A percentile compares a stretch with the other conserved stretches of the same genome.
Evolutionary conservation across 2,797 vertebrate species (phyloP).

Genomic region (Hyperoplus immaculatus): DNA sequence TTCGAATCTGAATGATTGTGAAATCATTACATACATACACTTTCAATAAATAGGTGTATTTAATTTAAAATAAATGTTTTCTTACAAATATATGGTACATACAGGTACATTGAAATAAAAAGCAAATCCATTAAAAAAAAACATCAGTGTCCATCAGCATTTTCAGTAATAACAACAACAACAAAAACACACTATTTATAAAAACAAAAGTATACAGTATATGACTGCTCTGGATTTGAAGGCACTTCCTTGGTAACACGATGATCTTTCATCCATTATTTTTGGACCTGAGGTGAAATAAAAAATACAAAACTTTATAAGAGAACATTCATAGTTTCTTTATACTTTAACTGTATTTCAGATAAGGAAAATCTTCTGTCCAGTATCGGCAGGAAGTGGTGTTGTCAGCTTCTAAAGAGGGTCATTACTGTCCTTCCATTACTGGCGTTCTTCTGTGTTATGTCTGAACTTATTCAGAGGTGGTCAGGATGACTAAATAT

Average conservation of each 20-base stretch:
- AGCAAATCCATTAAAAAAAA: constrained; percentile 63
- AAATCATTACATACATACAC: constrained; percentile 79
- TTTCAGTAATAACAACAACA: constrained; percentile 67
- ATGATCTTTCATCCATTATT: constrained; percentile 75
- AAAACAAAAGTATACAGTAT: constrained; percentile 67
- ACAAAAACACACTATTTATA: constrained; percentile 54
- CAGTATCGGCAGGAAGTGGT: constrained; percentile 21
- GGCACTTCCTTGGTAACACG: constrained; percentile 87
- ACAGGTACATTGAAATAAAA: constrained; percentile 62
- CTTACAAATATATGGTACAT: constrained; percentile 71
- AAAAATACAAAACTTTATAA: constrained; percentile 12
- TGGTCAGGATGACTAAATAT: constrained; percentile 46
- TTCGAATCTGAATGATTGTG: constrained; percentile 61
- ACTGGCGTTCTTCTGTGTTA: constrained; percentile 30
- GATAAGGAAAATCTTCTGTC: neutral
- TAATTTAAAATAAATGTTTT: constrained; percentile 80
- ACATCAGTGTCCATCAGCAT: constrained; percentile 59
- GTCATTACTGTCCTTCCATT: constrained; percentile 45
- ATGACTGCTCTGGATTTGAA: constrained; percentile 82
- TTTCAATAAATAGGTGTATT: constrained; percentile 84
- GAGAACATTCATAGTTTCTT: constrained; percentile 3
- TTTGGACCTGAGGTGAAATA: constrained; percentile 69
- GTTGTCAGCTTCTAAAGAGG: constrained; percentile 49
- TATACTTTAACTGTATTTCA: constrained; percentile 17
- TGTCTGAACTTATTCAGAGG: constrained; percentile 42